A percentile compares a stretch with the other conserved stretches of the same genome.
These are phyloP conservation scores for Lasioglossum albipes DNA, from an alignment of 1,140 invertebrate species.

Conservation along the genomic window DNA sequence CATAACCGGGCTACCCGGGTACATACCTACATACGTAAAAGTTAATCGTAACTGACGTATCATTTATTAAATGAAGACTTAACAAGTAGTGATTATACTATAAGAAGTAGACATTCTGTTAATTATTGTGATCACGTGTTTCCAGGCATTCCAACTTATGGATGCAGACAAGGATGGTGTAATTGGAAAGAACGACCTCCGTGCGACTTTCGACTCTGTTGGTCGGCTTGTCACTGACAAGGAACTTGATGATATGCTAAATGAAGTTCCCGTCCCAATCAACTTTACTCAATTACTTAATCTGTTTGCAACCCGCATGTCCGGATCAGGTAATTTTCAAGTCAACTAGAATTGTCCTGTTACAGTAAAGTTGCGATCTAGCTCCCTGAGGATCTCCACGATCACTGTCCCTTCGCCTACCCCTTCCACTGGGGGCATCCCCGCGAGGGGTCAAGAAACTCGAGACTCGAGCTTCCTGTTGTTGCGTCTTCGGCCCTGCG, in stretches of 20 bases:
- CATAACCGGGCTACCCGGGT: too few relatives aligned
- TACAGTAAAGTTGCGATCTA: background rate
- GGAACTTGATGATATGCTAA: conserved; percentile 94
- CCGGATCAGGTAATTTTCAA: conserved; percentile 77
- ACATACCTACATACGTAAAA: too few relatives aligned
- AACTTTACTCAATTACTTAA: conserved; percentile 97
- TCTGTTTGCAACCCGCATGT: conserved; percentile 94
- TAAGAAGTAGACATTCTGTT: background rate
- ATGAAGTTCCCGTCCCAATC: conserved; percentile 94
- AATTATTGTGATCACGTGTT: background rate
- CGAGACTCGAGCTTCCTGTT: too few relatives aligned
- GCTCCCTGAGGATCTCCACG: too few relatives aligned
- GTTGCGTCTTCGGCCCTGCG: too few relatives aligned
- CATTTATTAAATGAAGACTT: too few relatives aligned
- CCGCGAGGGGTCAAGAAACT: too few relatives aligned
- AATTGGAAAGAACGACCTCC: conserved; percentile 97
- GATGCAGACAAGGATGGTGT: conserved; percentile 99
- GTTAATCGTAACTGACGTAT: too few relatives aligned
- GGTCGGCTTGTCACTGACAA: conserved; percentile 94
- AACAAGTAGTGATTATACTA: too few relatives aligned
- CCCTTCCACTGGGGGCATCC: too few relatives aligned
- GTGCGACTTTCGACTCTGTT: conserved; percentile 96
- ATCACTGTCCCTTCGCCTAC: too few relatives aligned
- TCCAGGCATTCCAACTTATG: conserved; percentile 97
- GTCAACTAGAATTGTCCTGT: background rate